These are phyloP conservation scores for Cephus pygmeus DNA, from an alignment of 2,888 invertebrate genomes.

Conservation along the genomic window DNA sequence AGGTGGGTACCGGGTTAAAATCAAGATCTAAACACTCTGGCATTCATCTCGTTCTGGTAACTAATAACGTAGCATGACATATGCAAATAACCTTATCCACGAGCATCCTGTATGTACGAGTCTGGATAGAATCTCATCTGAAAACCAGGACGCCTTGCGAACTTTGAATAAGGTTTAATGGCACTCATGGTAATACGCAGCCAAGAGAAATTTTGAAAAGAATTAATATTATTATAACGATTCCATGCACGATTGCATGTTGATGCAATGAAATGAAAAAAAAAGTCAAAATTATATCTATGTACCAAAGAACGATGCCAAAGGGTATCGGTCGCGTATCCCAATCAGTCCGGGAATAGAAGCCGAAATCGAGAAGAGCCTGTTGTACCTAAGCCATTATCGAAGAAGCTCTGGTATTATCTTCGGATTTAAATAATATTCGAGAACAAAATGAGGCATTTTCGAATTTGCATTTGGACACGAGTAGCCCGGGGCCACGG, in stretches of 20 bases:
- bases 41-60: neutral
- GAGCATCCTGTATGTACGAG: neutral
- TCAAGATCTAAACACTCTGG: neutral
- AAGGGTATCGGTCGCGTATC: neutral
- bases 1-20: neutral
- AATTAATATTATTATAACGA: neutral
- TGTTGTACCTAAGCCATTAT: neutral
- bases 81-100: constrained; percentile 1
- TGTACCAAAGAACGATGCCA: neutral
- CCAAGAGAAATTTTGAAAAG: neutral
- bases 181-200: neutral
- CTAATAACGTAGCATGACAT: constrained; percentile 5
- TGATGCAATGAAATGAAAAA: neutral
- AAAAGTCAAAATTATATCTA: neutral
- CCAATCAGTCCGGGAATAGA: neutral
- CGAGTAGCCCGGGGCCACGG: constrained; percentile 30
- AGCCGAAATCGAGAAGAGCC: neutral
- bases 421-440: constrained; percentile 8
- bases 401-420: neutral
- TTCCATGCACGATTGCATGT: neutral
- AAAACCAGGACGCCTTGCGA: neutral
- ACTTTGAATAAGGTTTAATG: neutral
- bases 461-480: constrained; percentile 48
- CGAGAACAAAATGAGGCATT: constrained; percentile 26
- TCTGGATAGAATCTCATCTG: constrained; percentile 5